Conservation (phyloP, 2,888 invertebrate genomes). For the Pocota personata region DNA sequence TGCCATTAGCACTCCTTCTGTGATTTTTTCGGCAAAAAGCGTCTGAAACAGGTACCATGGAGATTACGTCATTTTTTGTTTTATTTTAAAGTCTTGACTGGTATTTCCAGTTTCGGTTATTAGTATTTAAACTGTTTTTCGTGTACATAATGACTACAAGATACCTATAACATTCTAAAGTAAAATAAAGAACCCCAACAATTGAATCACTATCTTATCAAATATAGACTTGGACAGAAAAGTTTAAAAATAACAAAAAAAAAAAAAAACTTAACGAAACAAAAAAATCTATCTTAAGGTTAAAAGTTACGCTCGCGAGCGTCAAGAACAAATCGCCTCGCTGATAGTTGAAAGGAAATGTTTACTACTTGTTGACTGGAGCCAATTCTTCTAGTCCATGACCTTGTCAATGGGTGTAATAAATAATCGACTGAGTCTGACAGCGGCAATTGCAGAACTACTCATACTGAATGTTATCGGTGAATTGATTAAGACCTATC, state of each 20-base stretch:
- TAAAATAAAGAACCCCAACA: background rate
- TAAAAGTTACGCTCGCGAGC: background rate
- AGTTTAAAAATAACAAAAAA: background rate
- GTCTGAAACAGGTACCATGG: background rate
- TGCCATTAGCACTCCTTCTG: background rate
- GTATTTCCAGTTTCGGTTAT: background rate
- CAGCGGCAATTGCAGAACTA: background rate
- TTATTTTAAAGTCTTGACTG: background rate
- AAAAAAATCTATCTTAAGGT: constrained; percentile 1
- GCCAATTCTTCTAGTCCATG: constrained; percentile 1
- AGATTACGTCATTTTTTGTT: background rate
- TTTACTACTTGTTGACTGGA: background rate
- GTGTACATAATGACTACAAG: too few relatives aligned
- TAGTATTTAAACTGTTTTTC: too few relatives aligned
- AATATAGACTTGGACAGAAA: background rate
- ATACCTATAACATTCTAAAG: background rate
- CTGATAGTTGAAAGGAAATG: constrained; percentile 25
- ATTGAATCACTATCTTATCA: background rate
- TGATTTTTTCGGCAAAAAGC: background rate
- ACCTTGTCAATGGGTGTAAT: constrained; percentile 47
- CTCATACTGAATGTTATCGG: background rate
- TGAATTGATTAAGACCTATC: constrained; percentile 12
- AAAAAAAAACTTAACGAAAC: background rate
- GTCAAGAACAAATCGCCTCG: background rate
- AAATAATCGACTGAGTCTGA: constrained; percentile 42